Evolutionary conservation across 2,797 vertebrate species (phyloP).

Genomic region (Rhabdomys pumilio): DNA sequence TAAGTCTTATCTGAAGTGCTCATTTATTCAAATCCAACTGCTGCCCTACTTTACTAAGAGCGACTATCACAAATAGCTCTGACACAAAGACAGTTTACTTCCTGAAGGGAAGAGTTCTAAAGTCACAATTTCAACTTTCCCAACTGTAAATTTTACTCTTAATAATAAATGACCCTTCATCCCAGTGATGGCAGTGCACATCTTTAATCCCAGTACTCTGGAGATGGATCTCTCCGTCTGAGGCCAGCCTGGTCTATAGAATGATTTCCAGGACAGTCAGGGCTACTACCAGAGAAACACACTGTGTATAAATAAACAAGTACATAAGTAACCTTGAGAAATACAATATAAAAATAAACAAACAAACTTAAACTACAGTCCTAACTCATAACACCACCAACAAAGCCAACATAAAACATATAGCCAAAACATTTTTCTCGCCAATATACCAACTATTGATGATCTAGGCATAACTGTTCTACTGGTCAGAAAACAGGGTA

Average conservation of each 20-base stretch:
- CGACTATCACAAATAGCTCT: conserved; percentile 4
- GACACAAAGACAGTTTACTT: conserved; percentile 46
- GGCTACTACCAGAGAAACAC: not conserved
- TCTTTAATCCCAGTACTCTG: not conserved
- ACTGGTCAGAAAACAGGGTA: conserved; percentile 57
- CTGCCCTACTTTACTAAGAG: conserved; percentile 43
- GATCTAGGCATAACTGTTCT: conserved; percentile 28
- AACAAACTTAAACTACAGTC: not conserved
- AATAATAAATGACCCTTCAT: conserved; percentile 55
- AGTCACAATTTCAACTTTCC: conserved; percentile 56
- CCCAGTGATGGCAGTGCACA: not conserved
- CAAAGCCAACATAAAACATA: conserved; percentile 19
- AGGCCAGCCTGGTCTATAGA: not conserved
- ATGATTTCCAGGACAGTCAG: not conserved
- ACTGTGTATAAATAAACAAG: not conserved
- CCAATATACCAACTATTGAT: conserved; percentile 21
- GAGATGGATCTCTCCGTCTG: not conserved
- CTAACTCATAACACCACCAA: conserved; percentile 27
- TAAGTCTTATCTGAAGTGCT: conserved; percentile 47
- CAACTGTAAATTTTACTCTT: conserved; percentile 38
- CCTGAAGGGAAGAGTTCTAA: conserved; percentile 51
- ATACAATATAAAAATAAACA: not conserved
- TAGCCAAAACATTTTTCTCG: conserved; percentile 39
- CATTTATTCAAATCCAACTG: conserved; percentile 66
- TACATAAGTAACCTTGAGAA: not conserved